Evolutionary conservation across 2,797 vertebrate species (phyloP), one percentile per base, ranked within the genome.

Genomic region (Liparis tanakae): DNA sequence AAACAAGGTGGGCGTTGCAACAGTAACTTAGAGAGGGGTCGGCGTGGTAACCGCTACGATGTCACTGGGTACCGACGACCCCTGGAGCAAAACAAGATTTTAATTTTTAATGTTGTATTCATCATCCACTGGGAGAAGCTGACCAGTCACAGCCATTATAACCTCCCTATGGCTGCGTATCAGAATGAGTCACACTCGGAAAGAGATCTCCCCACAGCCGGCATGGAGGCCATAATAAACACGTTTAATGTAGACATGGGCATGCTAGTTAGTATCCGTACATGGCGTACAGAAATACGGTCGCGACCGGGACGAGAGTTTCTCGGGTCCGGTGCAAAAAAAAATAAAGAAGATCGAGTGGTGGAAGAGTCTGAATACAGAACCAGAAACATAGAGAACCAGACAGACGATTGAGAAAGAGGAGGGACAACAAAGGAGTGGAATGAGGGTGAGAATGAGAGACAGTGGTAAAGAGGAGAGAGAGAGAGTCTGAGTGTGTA

Each of bases 401-500:
- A 89, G 86, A 85, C 83, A 84, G 84, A 88, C 82, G 86, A 89
- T 90, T 88, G 84, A 55, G 14, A 71, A 74, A 78, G 58, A 63
- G 69, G 75, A 64, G 71, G 78, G 79, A 82, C 2, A 83, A 87
- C 69, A 83, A 83, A 88, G 63, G 17, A 44, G 72, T 70, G 69
- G 74, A 84, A 81, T 64, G 63, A 48, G 55, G 60, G 76, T 54
- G 54, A 65, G 82, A 70, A 75, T 74, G 68, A 79, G 83, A 88
- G 83, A 88, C 72, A 80, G 70, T 90, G 85, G 75, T 81, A 78
- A 84, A 85, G 80, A 81, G 76, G 69, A 30, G 25, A 30, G 25
- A 81, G 85, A 69, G 79, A 67, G 83, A 86, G 85, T 75, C 59
- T 78, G 82, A 81, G 87, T 89, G 90, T 89, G 90, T 90, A 93